Conservation (phyloP, 2,888 invertebrate species). For the Drosophila ustulata region DNA sequence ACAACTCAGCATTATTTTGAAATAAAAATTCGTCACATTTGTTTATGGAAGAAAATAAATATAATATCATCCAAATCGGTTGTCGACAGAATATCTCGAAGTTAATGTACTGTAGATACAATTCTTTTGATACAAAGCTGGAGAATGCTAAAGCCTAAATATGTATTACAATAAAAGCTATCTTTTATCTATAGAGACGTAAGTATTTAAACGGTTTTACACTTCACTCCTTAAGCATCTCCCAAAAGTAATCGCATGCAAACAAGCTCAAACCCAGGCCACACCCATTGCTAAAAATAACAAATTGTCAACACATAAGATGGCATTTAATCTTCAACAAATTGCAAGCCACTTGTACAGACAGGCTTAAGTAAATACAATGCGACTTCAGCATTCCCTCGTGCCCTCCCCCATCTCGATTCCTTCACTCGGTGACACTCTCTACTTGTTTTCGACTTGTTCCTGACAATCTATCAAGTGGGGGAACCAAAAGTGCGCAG, state of each 20-base stretch:
- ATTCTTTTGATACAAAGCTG: background rate
- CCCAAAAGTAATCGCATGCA: conserved; percentile 39
- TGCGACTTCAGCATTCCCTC: conserved; percentile 37
- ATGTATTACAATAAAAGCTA: conserved; percentile 6
- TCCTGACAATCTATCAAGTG: conserved; percentile 72
- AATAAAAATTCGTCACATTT: too few species aligned
- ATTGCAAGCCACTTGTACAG: conserved; percentile 78
- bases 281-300: conserved; percentile 60
- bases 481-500: conserved; percentile 48
- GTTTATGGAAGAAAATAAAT: too few species aligned
- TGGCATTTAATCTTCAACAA: conserved; percentile 79
- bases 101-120: background rate
- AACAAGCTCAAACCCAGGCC: conserved; percentile 47
- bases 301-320: conserved; percentile 80
- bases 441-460: conserved; percentile 4
- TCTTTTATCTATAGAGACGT: background rate
- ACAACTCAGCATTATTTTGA: too few species aligned
- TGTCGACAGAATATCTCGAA: too few species aligned
- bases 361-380: conserved; percentile 77
- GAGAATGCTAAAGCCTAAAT: background rate
- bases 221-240: background rate
- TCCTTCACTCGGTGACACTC: conserved; percentile 7
- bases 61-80: too few species aligned
- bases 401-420: conserved; percentile 19
- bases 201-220: conserved; percentile 35